Conservation (phyloP, 2,888 invertebrate genomes). For the Congeria kusceri region DNA sequence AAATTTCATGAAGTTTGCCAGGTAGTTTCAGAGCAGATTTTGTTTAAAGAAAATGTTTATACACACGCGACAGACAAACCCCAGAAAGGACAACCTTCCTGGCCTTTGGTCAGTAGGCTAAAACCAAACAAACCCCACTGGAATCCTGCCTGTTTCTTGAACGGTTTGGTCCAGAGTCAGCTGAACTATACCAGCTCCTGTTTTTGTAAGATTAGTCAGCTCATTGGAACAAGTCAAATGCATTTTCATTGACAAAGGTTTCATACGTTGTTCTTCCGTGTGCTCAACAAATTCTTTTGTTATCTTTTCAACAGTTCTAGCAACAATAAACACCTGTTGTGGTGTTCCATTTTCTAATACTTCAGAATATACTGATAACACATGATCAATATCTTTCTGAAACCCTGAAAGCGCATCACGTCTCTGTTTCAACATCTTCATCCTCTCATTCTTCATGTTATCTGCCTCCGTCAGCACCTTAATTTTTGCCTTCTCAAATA, state of each 20-base stretch:
- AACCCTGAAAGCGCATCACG: neutral
- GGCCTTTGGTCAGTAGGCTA: too few relatives aligned
- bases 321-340: slow-evolving; percentile 11
- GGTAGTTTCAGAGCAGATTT: too few relatives aligned
- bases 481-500: slow-evolving; percentile 7
- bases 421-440: neutral
- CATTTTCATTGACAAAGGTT: neutral
- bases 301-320: neutral
- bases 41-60: too few relatives aligned
- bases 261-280: neutral
- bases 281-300: neutral
- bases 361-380: neutral
- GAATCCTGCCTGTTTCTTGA: too few relatives aligned
- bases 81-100: too few relatives aligned
- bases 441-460: neutral
- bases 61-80: too few relatives aligned
- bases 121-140: too few relatives aligned
- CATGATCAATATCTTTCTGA: neutral
- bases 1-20: too few relatives aligned
- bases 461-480: neutral
- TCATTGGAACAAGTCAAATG: neutral
- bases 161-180: too few relatives aligned
- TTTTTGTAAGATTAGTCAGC: too few relatives aligned
- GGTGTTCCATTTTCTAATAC: slow-evolving; percentile 1
- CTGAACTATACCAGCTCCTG: too few relatives aligned